Percentiles rank a stretch among this genome's conserved stretches.
Evolutionary conservation across 2,797 vertebrate genomes (phyloP).

Genomic region (Spinus pinus): DNA sequence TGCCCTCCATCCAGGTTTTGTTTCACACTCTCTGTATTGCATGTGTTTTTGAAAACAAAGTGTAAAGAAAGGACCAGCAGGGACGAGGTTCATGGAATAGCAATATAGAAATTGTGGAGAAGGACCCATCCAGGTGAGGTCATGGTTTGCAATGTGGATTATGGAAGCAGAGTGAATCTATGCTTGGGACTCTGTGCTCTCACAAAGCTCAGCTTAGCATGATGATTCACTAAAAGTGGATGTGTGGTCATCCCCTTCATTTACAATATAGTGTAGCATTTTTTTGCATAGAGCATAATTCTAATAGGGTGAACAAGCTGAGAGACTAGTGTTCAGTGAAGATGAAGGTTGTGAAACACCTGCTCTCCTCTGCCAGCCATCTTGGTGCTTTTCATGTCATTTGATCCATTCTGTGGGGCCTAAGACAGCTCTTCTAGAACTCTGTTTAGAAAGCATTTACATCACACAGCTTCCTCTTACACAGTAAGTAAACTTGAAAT

Average conservation of each 20-base stretch:
- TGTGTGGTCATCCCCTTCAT: accelerated
- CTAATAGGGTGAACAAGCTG: not conserved
- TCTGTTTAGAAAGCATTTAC: not conserved
- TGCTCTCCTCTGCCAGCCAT: not conserved
- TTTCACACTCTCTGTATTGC: not conserved
- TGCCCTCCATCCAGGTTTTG: accelerated
- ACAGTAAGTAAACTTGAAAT: not conserved
- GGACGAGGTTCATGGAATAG: not conserved
- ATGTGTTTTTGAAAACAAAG: not conserved
- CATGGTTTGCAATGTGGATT: not conserved
- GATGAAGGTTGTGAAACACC: not conserved
- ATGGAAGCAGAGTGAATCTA: not conserved
- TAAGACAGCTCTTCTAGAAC: not conserved
- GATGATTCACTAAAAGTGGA: not conserved
- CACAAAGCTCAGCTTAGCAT: not conserved
- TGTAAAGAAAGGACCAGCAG: not conserved
- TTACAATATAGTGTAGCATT: not conserved
- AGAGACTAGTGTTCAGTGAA: not conserved
- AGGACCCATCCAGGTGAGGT: not conserved
- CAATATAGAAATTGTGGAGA: not conserved
- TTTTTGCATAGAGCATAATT: not conserved
- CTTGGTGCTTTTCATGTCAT: not conserved
- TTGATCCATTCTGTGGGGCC: not conserved
- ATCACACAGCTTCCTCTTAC: not conserved
- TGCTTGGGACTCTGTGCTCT: not conserved